Evolutionary conservation across 2,888 invertebrate species (phyloP), one percentile per base, ranked within the genome.

Genomic region (Meta bourneti): DNA sequence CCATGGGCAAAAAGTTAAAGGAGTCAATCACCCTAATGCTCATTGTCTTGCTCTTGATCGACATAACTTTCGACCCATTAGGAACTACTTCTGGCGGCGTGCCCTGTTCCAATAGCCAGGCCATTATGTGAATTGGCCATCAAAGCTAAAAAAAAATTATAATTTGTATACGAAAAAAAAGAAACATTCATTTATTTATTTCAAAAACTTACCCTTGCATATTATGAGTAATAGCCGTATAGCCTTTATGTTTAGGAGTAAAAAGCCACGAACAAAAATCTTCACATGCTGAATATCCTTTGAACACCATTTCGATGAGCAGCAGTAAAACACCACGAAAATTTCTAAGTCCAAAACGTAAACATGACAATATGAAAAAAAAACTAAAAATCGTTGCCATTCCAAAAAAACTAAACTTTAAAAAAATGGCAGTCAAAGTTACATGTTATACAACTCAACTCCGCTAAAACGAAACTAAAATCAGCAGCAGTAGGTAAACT

Each of bases 1-100:
- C 69, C 81, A 77, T 81, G 0, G 82, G 71, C 8, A 91, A 51
- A 70, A 87, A 91, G 74, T 77, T 87, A 19, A 77, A 86, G 11
- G 90, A 91, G 13, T 91, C 82, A 6, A 91, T 84, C 1, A 90
- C 19, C 34, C 54, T 70, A 4, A 83, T 78, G 7, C 20, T 19
- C 9, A 79, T 8, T 5, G n/a, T 54, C 5, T 49, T n/a, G 20
- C 34, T n/a, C 0, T 11, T 16, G 11, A 84, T 84, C 0, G 49
- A 16, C 89, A 90, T 84, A 7, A 79, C 20, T 11, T 54, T 84
- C 1, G 89, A 84, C 7, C 78, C 77, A 52, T 52, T 49, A 0
- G 84, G 84, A n/a, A 90, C 71, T 11, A 78, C 11, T 34, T 71
- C 54, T 5, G 89, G 83, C 6, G 49, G 7, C 2, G 8, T 13